Conservation (phyloP, 2,797 vertebrate genomes). For the Trachops cirrhosus region DNA sequence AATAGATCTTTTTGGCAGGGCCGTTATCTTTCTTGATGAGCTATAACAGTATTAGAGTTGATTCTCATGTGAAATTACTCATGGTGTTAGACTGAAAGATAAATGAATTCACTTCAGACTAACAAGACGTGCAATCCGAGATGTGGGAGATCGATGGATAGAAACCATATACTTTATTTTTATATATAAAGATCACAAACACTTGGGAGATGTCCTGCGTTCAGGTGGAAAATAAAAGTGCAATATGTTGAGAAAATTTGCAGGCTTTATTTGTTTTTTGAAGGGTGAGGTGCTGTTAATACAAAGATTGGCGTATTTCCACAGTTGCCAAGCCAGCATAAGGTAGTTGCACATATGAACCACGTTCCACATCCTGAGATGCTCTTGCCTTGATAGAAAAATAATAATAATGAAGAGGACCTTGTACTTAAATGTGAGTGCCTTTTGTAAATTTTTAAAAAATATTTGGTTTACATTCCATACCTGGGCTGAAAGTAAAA, state of each 20-base stretch:
- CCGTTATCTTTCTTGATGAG: slow-evolving; percentile 62
- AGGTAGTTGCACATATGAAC: not conserved
- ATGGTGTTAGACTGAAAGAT: slow-evolving; percentile 7
- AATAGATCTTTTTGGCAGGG: slow-evolving; percentile 16
- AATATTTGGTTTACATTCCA: not conserved
- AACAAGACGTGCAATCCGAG: slow-evolving; percentile 25
- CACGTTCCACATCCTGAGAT: not conserved
- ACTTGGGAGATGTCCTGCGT: not conserved
- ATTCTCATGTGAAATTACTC: slow-evolving; percentile 45
- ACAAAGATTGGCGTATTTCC: not conserved
- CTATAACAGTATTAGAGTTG: slow-evolving; percentile 42
- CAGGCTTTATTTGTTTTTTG: not conserved
- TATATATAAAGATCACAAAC: slow-evolving; percentile 21
- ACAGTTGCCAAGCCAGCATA: not conserved
- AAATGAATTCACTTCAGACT: slow-evolving; percentile 48
- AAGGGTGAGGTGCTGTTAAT: not conserved
- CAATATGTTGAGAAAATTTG: not conserved
- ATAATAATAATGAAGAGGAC: not conserved
- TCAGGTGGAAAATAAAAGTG: not conserved
- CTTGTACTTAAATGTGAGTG: not conserved
- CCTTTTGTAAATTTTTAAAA: not conserved
- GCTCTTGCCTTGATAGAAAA: not conserved
- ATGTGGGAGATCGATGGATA: not conserved
- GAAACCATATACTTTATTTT: slow-evolving; percentile 34
- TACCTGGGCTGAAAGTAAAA: not conserved